Percentiles rank a stretch among this genome's conserved stretches.
Conservation (phyloP, 2,797 vertebrate species). For the Lagodon rhomboides region DNA sequence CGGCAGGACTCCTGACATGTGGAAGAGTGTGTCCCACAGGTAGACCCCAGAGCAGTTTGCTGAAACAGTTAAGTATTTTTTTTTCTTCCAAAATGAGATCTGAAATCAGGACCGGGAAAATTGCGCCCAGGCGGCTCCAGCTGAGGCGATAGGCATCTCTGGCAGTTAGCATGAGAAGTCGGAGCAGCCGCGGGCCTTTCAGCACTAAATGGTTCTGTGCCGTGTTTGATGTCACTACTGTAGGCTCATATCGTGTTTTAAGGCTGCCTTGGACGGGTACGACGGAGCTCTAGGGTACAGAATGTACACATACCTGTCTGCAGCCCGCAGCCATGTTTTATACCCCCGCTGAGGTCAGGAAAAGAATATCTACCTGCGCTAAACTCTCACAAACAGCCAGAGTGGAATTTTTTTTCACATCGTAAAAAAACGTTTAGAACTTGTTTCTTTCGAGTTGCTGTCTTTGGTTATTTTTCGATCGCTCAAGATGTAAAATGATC, state of each 20-base stretch:
- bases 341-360: conserved; percentile 17
- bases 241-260: conserved; percentile 55
- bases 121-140: conserved; percentile 12
- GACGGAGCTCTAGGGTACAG: conserved; percentile 53
- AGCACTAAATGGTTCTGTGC: conserved; percentile 70
- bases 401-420: conserved; percentile 45
- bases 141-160: conserved; percentile 67
- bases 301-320: conserved; percentile 54
- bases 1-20: conserved; percentile 13
- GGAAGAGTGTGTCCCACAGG: conserved; percentile 8
- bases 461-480: neutral
- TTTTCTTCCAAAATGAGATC: conserved; percentile 21
- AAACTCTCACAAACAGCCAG: conserved; percentile 26
- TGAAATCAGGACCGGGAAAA: conserved; percentile 20
- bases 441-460: conserved; percentile 8
- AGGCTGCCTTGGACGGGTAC: conserved; percentile 42
- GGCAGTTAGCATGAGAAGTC: conserved; percentile 54
- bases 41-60: neutral
- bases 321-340: conserved; percentile 30
- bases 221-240: conserved; percentile 67
- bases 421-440: conserved; percentile 39
- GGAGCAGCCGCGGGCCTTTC: conserved; percentile 58
- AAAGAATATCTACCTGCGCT: conserved; percentile 14
- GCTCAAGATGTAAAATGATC: conserved; percentile 5
- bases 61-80: conserved; percentile 15